Evolutionary conservation across 2,113 vertebrate species (phyloP).

Genomic region (Paedocypris sp.): DNA sequence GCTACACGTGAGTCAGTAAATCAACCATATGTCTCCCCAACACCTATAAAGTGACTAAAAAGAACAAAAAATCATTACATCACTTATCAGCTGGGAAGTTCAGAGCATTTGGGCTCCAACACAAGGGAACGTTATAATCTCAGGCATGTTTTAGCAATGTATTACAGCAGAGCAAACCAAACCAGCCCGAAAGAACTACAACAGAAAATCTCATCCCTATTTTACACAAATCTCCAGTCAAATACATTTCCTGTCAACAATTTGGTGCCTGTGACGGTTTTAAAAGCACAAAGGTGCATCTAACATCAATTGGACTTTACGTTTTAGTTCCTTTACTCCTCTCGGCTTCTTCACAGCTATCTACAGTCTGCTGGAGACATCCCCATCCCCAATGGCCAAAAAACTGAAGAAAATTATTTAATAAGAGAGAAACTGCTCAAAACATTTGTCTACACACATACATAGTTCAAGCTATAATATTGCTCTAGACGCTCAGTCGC

Average conservation of each 20-base stretch:
- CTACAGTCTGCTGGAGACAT: neutral
- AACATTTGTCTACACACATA: neutral
- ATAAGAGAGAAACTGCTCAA: slow-evolving; percentile 4
- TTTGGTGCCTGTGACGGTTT: slow-evolving; percentile 17
- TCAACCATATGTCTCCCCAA: neutral
- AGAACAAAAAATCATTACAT: neutral
- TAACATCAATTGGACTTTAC: neutral
- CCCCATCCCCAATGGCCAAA: neutral
- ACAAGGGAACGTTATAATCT: too few species aligned
- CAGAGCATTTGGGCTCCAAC: too few species aligned
- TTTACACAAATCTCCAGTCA: slow-evolving; percentile 19
- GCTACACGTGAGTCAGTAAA: neutral
- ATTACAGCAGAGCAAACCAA: slow-evolving; percentile 30
- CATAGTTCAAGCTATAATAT: neutral
- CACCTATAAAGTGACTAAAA: neutral
- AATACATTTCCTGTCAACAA: slow-evolving; percentile 27
- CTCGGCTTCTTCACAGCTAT: neutral
- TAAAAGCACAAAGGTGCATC: slow-evolving; percentile 26
- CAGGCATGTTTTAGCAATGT: slow-evolving; percentile 8
- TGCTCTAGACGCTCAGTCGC: neutral
- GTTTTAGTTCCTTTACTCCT: neutral
- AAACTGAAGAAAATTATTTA: neutral
- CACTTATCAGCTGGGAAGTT: neutral
- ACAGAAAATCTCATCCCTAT: too few species aligned
- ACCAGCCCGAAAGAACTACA: slow-evolving; percentile 9